Percentiles rank a stretch among this genome's conserved stretches.
Conservation (phyloP, 2,888 invertebrate species). For the Trimorus sp. region DNA sequence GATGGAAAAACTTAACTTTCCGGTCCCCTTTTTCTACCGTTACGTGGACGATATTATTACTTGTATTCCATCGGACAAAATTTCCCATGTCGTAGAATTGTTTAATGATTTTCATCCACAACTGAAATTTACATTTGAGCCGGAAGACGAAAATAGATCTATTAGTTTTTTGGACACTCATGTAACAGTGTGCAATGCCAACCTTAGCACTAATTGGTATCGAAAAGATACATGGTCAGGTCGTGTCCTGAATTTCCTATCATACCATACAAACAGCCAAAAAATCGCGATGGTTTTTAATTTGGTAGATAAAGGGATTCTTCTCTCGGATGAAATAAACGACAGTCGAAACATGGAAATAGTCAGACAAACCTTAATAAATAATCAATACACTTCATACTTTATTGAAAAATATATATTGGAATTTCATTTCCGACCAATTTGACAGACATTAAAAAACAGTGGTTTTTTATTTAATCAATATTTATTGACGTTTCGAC, state of each 20-base stretch:
- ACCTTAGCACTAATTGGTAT: neutral
- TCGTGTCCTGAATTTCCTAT: neutral
- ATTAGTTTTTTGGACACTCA: neutral
- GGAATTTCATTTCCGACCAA: too few relatives aligned
- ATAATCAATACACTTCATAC: neutral
- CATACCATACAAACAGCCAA: neutral
- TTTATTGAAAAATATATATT: too few relatives aligned
- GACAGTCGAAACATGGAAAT: neutral
- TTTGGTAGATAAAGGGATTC: neutral
- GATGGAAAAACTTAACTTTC: neutral
- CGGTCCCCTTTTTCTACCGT: neutral
- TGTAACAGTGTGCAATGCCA: neutral
- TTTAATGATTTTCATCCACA: neutral
- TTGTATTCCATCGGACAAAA: neutral
- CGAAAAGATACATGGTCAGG: neutral
- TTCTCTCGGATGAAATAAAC: neutral
- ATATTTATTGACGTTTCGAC: too few relatives aligned
- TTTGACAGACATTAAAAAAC: too few relatives aligned
- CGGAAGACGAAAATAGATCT: neutral
- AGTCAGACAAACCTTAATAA: neutral
- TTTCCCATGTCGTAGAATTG: neutral
- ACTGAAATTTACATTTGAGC: neutral
- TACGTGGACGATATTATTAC: constrained; percentile 2
- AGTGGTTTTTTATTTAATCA: too few relatives aligned
- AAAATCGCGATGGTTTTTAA: neutral